Percentiles rank a stretch among this genome's conserved stretches.
These are phyloP conservation scores for Eolophus roseicapilla DNA, from an alignment of 2,113 vertebrate genomes.

Conservation along the genomic window DNA sequence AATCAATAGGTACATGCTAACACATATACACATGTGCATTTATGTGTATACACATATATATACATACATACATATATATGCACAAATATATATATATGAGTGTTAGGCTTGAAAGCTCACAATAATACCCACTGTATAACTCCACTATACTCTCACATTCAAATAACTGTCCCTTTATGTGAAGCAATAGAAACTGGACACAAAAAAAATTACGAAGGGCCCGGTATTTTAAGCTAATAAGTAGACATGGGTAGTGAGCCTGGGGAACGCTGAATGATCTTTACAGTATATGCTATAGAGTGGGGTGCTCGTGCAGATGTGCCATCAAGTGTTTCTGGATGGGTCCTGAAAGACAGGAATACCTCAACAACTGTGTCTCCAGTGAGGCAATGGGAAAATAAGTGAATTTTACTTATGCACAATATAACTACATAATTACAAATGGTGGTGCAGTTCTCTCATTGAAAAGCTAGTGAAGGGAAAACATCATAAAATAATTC, in stretches of 20 bases:
- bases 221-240: background rate
- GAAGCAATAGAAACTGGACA: background rate
- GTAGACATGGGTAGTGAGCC: background rate
- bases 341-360: background rate
- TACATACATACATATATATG: background rate
- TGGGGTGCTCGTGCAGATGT: background rate
- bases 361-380: no score
- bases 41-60: background rate
- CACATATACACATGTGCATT: accelerated
- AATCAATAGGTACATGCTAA: background rate
- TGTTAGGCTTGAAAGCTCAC: background rate
- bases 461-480: background rate
- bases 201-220: background rate
- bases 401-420: background rate
- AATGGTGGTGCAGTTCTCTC: no score
- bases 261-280: background rate
- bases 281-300: accelerated
- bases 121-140: background rate
- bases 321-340: background rate
- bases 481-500: background rate
- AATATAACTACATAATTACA: background rate
- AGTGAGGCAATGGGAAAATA: background rate
- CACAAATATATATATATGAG: no score
- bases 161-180: background rate
- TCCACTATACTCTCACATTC: background rate